Evolutionary conservation across 2,888 invertebrate species (phyloP).

Genomic region (Drosophila heteroneura): DNA sequence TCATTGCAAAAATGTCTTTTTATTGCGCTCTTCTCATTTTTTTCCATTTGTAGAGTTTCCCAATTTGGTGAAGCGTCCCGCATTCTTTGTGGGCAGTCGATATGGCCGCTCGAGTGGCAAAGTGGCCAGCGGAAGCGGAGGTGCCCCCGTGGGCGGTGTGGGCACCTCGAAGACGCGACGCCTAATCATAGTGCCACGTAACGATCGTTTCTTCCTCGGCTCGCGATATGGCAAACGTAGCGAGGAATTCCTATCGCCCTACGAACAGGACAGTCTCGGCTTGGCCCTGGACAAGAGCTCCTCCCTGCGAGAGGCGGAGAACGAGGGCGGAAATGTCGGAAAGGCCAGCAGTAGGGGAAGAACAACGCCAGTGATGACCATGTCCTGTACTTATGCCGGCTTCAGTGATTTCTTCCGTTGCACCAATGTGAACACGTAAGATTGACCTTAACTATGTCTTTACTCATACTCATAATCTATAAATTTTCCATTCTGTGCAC

Average conservation of each 20-base stretch:
- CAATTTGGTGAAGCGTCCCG: constrained; percentile 81
- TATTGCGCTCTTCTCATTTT: not conserved
- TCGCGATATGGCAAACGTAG: constrained; percentile 85
- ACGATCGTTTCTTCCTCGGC: constrained; percentile 85
- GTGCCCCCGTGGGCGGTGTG: constrained; percentile 41
- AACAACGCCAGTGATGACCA: constrained; percentile 32
- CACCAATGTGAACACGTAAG: constrained; percentile 86
- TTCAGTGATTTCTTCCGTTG: constrained; percentile 86
- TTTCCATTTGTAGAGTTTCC: constrained; percentile 50
- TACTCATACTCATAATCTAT: not conserved
- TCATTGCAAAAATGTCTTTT: not conserved
- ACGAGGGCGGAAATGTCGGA: constrained; percentile 24
- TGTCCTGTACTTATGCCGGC: constrained; percentile 86
- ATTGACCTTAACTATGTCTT: constrained; percentile 3
- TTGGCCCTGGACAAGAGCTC: constrained; percentile 34
- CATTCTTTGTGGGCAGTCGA: constrained; percentile 86
- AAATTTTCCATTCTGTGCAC: constrained; percentile 19
- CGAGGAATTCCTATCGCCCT: constrained; percentile 67
- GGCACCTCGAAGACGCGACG: constrained; percentile 81
- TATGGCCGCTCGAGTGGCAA: constrained; percentile 84
- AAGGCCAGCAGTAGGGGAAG: constrained; percentile 22
- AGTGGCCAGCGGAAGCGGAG: constrained; percentile 47
- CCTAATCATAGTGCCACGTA: constrained; percentile 84
- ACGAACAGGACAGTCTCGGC: constrained; percentile 64
- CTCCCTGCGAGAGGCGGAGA: constrained; percentile 25